Percentiles rank a stretch among this genome's conserved stretches.
Evolutionary conservation across 2,113 vertebrate species (phyloP).

Genomic region (Sinosuthora webbiana): DNA sequence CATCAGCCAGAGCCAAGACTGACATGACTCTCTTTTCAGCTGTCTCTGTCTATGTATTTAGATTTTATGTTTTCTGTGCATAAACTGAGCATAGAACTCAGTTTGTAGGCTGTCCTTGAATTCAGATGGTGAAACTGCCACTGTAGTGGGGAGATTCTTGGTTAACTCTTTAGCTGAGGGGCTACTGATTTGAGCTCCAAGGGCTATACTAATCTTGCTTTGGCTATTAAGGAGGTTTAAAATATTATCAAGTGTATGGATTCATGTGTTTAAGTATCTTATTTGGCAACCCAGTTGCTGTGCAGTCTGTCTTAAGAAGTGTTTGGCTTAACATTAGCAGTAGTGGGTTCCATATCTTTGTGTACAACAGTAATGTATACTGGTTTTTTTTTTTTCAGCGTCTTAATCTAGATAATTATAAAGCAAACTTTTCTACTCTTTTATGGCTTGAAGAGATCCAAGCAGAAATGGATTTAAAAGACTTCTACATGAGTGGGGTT

Average conservation of each 20-base stretch:
- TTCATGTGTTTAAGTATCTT: background rate
- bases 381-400: slow-evolving; percentile 63
- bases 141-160: background rate
- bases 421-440: slow-evolving; percentile 81
- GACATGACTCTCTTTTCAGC: background rate
- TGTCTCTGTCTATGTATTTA: background rate
- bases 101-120: background rate
- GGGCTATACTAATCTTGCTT: background rate
- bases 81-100: background rate
- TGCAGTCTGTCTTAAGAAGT: background rate
- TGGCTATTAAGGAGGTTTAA: background rate
- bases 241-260: background rate
- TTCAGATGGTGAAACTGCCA: background rate
- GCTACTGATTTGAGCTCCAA: background rate
- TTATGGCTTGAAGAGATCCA: slow-evolving; percentile 93
- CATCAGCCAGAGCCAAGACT: background rate
- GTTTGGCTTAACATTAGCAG: background rate
- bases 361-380: background rate
- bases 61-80: background rate
- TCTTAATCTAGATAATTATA: slow-evolving; percentile 78
- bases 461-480: slow-evolving; percentile 79
- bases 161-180: background rate
- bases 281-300: background rate
- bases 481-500: slow-evolving; percentile 81
- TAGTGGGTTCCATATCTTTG: background rate